These are phyloP conservation scores for Bombus terrestris DNA, from an alignment of 1,140 invertebrate species.

Conservation along the genomic window DNA sequence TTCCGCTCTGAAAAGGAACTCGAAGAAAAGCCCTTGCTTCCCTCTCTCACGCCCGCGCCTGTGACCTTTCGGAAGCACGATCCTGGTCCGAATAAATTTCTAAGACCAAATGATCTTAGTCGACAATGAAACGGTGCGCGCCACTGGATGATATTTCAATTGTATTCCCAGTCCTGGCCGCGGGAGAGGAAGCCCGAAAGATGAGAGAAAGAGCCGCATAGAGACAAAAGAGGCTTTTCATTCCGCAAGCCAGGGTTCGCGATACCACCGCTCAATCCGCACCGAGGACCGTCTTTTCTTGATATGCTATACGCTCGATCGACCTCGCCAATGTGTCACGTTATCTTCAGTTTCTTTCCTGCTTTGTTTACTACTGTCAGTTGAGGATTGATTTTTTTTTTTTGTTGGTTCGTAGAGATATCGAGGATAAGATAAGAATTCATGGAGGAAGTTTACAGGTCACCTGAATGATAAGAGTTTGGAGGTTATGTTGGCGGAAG, in stretches of 20 bases:
- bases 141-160: conserved; percentile 43
- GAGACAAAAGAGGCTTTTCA: conserved; percentile 36
- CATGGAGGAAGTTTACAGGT: not conserved
- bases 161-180: conserved; percentile 32
- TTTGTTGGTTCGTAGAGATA: not conserved
- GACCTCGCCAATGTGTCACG: not conserved
- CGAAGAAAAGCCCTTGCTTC: conserved; percentile 26
- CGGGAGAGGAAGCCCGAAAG: conserved; percentile 19
- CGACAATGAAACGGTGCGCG: conserved; percentile 35
- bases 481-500: too few species aligned
- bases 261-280: conserved; percentile 7
- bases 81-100: conserved; percentile 38
- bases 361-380: too few species aligned
- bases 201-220: conserved; percentile 14
- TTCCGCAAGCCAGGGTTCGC: not conserved
- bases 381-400: not conserved
- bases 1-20: conserved; percentile 6
- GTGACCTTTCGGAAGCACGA: not conserved
- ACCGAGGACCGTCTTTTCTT: not conserved
- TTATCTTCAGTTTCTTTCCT: not conserved
- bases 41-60: too few species aligned
- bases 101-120: conserved; percentile 43
- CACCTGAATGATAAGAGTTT: not conserved
- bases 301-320: not conserved
- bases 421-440: not conserved